A percentile compares a stretch with the other conserved stretches of the same genome.
phyloP scores from a whole-genome alignment of 2,888 invertebrate genomes.

The Ceriagrion tenellum region DNA sequence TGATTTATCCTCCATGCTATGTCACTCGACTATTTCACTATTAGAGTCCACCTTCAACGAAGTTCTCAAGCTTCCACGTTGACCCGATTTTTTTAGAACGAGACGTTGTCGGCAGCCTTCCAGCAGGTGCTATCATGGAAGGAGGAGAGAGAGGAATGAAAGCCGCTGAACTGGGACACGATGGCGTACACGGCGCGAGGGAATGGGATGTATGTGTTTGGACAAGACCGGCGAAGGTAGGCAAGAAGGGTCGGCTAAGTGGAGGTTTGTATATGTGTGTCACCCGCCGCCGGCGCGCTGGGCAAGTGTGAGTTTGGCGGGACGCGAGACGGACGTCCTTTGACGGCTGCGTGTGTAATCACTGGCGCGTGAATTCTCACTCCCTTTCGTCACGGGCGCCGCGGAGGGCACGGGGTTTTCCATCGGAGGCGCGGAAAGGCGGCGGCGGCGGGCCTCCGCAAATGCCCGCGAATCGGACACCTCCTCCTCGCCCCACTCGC shows the following conservation, averaged over 20 bases:
- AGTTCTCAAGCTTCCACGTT: too few species aligned
- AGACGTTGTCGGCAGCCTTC: not conserved
- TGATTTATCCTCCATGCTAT: too few species aligned
- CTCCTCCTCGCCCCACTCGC: too few species aligned
- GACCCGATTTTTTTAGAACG: not conserved
- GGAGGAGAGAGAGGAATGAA: not conserved
- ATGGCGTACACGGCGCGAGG: not conserved
- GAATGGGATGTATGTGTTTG: not conserved
- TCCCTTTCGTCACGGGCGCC: too few species aligned
- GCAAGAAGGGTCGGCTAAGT: too few species aligned
- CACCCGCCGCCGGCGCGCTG: not conserved
- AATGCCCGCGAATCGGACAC: too few species aligned
- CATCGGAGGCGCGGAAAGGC: conserved; percentile 1
- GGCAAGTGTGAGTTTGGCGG: not conserved
- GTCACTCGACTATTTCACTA: too few species aligned
- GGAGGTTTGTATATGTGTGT: not conserved
- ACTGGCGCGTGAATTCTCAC: conserved; percentile 50
- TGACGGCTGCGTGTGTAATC: conserved; percentile 7
- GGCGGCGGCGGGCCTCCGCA: too few species aligned
- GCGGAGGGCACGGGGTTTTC: not conserved
- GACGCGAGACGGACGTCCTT: conserved; percentile 34
- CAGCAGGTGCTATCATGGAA: not conserved
- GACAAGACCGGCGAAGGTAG: not conserved
- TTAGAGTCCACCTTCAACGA: too few species aligned
- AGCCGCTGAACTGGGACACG: not conserved